Base-by-base conservation (phyloP, 2,797 vertebrate genomes). In the Diceros bicornis region DNA sequence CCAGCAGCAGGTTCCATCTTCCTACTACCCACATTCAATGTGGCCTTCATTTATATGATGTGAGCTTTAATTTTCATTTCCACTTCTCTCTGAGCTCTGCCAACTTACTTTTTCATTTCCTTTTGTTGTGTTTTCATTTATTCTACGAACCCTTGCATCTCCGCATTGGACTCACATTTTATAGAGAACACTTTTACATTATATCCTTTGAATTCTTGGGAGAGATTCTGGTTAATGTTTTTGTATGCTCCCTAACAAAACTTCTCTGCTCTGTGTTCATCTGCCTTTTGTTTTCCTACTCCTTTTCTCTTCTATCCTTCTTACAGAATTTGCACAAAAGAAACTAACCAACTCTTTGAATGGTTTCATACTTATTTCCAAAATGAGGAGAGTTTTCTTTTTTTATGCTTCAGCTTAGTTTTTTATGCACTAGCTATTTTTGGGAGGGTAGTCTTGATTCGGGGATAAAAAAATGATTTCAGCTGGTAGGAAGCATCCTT, bases 81-180 rank as follows among this genome's bases (percentile, higher is more conserved):
- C 16, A 89, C 44, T 83, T 94, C 50, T 92, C 61, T 82, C 68
- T 71, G 83, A 96, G 50, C 12, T 91, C 13, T 66, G 25, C 66
- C 27, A 91, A 44, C n/a, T 96, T 94, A 85, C 34, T 72, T 83
- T 93, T 94, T 87, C 74, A 81, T 71, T 92, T 89, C 69, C 57
- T 92, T 91, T 74, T 64, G 72, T 50, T 97, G 59, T 87, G 25
- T 34, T 94, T 85, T 79, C 23, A 89, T 93, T 93, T 96, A 59
- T 79, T 89, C 66, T 37, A 57, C 29, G 37, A 69, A 83, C 34
- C 6, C 7, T 62, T 47, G n/a, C 66, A 75, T 92, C 72, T 97
- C 44, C 93, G 37, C 10, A 4, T n/a, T 77, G 32, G 18, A 72
- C 52, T 75, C 50, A 66, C 21, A 55, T 68, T 89, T 91, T 94